Base-by-base conservation (phyloP, 2,888 invertebrate genomes). In the Dasypolia templi region DNA sequence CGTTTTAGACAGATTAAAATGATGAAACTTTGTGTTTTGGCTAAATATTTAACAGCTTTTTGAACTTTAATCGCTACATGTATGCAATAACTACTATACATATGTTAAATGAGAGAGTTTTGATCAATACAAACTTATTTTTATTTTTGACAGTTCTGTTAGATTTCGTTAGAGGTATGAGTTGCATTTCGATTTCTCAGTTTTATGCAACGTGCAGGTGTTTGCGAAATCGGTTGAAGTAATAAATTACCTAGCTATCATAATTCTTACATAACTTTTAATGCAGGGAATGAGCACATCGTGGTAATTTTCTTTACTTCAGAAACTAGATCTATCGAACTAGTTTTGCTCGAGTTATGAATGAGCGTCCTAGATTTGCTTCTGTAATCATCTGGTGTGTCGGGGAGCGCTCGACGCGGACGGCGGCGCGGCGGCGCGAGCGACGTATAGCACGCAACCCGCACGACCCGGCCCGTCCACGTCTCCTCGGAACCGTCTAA, bases 291-390 rank as follows among this genome's bases (percentile, higher is more conserved):
- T 82, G 66, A 75, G 78, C 80, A 78, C 68, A 72, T 72, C 67
- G 39, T 68, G 49, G 80, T 85, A 89, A 89, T 88, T 90, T 86
- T 85, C 86, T 86, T 88, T 89, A 81, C 84, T 90, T 88, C 81
- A 87, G 80, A 88, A 89, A 88, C 88, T 89, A 80, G 88, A 88
- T 89, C 85, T 87, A 90, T n/a, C n/a, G n/a, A n/a, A n/a, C n/a
- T n/a, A n/a, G 88, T 92, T 93, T 93, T 89, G 90, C 90, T 87
- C 84, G 89, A 92, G 93, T 93, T 94, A 93, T 94, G 94, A 95
- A 95, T 93, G 92, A 92, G 87, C 91, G 91, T 90, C 90, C 90
- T 89, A 92, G 93, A 94, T 93, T 93, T 92, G 90, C 90, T 89
- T 86, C 91, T 91, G 91, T 92, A 94, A 94, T 95, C 92, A 92